Conservation (phyloP, 1,140 invertebrate species). For the Lordiphosa clarofinis region DNA sequence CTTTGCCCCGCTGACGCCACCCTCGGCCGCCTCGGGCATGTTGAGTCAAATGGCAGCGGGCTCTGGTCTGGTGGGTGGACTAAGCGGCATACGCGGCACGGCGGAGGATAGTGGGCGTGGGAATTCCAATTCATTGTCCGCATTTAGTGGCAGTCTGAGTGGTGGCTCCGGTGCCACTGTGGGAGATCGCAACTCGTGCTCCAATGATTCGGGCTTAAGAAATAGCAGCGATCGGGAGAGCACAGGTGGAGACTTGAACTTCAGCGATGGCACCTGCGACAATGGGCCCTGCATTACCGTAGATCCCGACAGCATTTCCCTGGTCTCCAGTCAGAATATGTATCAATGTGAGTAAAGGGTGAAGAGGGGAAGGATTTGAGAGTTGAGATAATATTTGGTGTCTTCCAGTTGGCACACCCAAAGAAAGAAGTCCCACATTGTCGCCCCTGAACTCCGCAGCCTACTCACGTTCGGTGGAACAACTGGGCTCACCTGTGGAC, state of each 20-base stretch:
- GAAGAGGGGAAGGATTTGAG: neutral
- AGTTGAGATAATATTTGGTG: too few relatives aligned
- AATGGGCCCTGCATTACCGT: conserved; percentile 78
- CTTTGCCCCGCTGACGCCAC: conserved; percentile 80
- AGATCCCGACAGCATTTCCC: conserved; percentile 77
- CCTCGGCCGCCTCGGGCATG: conserved; percentile 73
- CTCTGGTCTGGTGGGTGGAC: conserved; percentile 82
- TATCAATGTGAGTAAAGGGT: conserved; percentile 87
- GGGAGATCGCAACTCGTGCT: conserved; percentile 89
- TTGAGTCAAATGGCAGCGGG: conserved; percentile 79
- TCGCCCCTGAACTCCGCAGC: conserved; percentile 88
- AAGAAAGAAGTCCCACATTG: conserved; percentile 89
- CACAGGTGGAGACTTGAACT: conserved; percentile 82
- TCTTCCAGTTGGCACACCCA: conserved; percentile 86
- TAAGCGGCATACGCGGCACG: conserved; percentile 81
- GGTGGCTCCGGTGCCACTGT: conserved; percentile 82
- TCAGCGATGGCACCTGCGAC: conserved; percentile 77
- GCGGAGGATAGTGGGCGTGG: conserved; percentile 82
- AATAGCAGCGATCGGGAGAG: conserved; percentile 90
- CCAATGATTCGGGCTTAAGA: conserved; percentile 90
- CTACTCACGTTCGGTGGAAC: conserved; percentile 89
- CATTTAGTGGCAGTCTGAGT: conserved; percentile 80
- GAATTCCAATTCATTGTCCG: conserved; percentile 72
- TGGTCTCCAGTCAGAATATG: conserved; percentile 83
- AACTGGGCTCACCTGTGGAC: conserved; percentile 81